phyloP scores from a whole-genome alignment of 2,113 vertebrate genomes.

The Neoarius graeffei region DNA sequence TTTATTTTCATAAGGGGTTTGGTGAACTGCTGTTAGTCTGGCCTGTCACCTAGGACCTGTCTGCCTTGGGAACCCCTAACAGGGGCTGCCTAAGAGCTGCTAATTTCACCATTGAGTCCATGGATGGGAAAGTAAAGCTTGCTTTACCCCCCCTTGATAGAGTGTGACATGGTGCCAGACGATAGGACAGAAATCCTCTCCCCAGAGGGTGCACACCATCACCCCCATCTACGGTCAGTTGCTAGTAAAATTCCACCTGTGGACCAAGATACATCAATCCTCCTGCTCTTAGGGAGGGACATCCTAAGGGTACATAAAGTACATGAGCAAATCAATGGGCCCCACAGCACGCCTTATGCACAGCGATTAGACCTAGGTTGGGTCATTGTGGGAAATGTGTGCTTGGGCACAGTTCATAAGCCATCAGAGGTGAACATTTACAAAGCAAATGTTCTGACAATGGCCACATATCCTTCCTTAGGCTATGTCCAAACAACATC shows the following conservation, averaged over 20 bases:
- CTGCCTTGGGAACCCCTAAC: too few species aligned
- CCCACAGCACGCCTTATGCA: neutral
- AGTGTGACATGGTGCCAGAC: slow-evolving; percentile 40
- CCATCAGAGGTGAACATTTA: neutral
- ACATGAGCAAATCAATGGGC: slow-evolving; percentile 34
- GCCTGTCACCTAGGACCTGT: too few species aligned
- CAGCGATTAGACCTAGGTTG: slow-evolving; percentile 6
- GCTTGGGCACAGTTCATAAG: neutral
- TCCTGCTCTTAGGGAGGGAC: slow-evolving; percentile 35
- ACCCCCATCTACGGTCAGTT: neutral
- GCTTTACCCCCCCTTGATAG: neutral
- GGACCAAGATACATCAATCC: slow-evolving; percentile 5
- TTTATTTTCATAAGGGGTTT: too few species aligned
- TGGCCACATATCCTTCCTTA: neutral
- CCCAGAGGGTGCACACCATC: slow-evolving; percentile 6
- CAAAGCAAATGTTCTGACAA: neutral
- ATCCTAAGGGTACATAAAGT: slow-evolving; percentile 32
- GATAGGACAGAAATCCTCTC: slow-evolving; percentile 37
- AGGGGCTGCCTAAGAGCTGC: neutral
- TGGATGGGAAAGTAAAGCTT: too few species aligned
- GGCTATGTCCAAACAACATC: slow-evolving; percentile 2
- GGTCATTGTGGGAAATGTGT: slow-evolving; percentile 23
- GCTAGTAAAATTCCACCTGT: slow-evolving; percentile 8
- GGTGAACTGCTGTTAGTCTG: too few species aligned
- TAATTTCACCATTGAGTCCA: neutral